Evolutionary conservation across 2,888 invertebrate genomes (phyloP), one percentile per base, ranked within the genome.

Genomic region (Caenorhabditis plicata): DNA sequence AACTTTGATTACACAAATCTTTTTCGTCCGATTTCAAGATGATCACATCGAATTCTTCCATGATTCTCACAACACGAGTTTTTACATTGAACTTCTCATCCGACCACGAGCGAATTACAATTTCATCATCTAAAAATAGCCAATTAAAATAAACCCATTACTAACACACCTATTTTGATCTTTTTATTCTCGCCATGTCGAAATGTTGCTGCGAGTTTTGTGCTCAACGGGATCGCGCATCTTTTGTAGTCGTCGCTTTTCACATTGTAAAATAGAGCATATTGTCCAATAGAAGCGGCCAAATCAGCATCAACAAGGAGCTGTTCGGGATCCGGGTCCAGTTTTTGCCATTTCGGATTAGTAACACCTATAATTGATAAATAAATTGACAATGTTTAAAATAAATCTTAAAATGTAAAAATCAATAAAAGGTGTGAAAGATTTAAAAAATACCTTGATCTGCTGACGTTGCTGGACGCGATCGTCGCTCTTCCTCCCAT

Each of bases 101-200:
- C 22, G 32, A 45, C 49, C 56, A 56, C 25, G 56, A 56, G 31
- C 40, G 56, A 33, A 56, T 56, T 25, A 51, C 31, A 29, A 51
- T 51, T 29, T 51, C 29, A 42, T 51, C 51, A 23, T 29, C 51
- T 42, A 51, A 29, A 51, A 51, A 51, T 51, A 51, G 51, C 51
- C 51, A 51, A 51, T 51, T 51, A 19, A 51, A 51, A 51, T 50
- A 29, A 45, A 54, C 47, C 54, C 54, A 54, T 54, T 20, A 54
- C 54, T 54, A 54, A 54, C 47, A 49, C 13, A 54, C 54, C 54
- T 54, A 47, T 54, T 54, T 54, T 41, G 54, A 48, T 54, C 17
- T 15, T 20, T 50, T 50, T 41, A 41, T 48, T 48, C 13, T 47
- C 53, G 19, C 53, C 53, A 29, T 13, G 8, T 27, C 29, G n/a